These are phyloP conservation scores for Dryomyza anilis DNA, from an alignment of 2,888 invertebrate genomes.

Conservation along the genomic window DNA sequence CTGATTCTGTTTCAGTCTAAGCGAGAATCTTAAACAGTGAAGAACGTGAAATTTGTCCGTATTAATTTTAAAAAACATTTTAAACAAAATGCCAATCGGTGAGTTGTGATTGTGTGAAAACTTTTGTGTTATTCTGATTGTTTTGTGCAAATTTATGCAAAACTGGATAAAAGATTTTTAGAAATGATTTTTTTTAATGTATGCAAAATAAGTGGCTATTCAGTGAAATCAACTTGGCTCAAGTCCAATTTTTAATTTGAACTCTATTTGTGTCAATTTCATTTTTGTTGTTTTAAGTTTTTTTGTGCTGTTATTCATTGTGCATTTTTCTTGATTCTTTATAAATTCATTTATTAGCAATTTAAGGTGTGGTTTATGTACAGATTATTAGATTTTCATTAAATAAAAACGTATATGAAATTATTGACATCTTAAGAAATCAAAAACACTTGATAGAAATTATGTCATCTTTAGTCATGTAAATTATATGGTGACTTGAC, in stretches of 20 bases:
- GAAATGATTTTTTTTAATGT: neutral
- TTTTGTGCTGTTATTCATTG: neutral
- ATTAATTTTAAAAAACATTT: constrained; percentile 8
- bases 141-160: neutral
- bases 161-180: neutral
- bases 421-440: neutral
- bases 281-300: neutral
- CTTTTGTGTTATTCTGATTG: neutral
- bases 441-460: neutral
- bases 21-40: constrained; percentile 31
- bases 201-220: neutral
- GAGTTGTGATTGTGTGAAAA: constrained; percentile 37
- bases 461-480: neutral
- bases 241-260: constrained; percentile 2
- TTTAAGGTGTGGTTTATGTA: neutral
- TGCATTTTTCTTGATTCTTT: neutral
- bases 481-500: constrained; percentile 7
- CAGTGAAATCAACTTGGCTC: neutral
- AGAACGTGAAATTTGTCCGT: constrained; percentile 10
- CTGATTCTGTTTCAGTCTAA: constrained; percentile 32
- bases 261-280: constrained; percentile 5
- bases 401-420: neutral
- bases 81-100: constrained; percentile 49
- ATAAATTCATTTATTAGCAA: neutral
- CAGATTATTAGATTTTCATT: too few relatives aligned